Evolutionary conservation across 1,140 invertebrate genomes (phyloP).

Genomic region (Drosophila bocqueti): DNA sequence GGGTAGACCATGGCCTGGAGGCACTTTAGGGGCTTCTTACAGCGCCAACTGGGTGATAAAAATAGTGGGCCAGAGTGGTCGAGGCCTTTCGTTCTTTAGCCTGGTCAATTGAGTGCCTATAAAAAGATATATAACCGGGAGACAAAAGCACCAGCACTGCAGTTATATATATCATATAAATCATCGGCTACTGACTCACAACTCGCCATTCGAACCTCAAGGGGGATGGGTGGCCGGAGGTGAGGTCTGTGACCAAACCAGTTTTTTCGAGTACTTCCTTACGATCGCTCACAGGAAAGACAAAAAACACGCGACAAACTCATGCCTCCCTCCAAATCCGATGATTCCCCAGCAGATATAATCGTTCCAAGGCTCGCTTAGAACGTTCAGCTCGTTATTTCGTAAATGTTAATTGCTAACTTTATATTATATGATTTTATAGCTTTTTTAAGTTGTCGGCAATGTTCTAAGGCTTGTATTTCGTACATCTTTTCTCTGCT

Average conservation of each 20-base stretch:
- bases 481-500: not conserved
- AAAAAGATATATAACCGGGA: slow-evolving; percentile 24
- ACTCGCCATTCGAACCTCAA: not conserved
- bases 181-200: slow-evolving; percentile 38
- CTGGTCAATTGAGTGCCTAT: slow-evolving; percentile 38
- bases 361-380: slow-evolving; percentile 65
- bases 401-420: slow-evolving; percentile 59
- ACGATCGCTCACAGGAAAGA: slow-evolving; percentile 41
- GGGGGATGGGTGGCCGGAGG: not conserved
- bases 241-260: slow-evolving; percentile 16
- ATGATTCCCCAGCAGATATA: slow-evolving; percentile 53
- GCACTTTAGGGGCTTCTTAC: slow-evolving; percentile 63
- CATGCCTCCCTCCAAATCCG: slow-evolving; percentile 48
- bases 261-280: slow-evolving; percentile 60
- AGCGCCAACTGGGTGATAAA: slow-evolving; percentile 13
- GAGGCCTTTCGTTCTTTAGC: slow-evolving; percentile 25
- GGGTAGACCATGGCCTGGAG: slow-evolving; percentile 19
- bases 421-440: slow-evolving; percentile 37
- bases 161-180: slow-evolving; percentile 40
- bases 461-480: slow-evolving; percentile 3
- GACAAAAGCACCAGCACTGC: slow-evolving; percentile 23
- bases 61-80: slow-evolving; percentile 27
- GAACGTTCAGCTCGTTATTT: slow-evolving; percentile 54
- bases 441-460: slow-evolving; percentile 30
- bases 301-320: slow-evolving; percentile 60